A percentile compares a stretch with the other conserved stretches of the same genome.
Evolutionary conservation across 2,888 invertebrate species (phyloP).

Genomic region (Peribatodes rhomboidaria): DNA sequence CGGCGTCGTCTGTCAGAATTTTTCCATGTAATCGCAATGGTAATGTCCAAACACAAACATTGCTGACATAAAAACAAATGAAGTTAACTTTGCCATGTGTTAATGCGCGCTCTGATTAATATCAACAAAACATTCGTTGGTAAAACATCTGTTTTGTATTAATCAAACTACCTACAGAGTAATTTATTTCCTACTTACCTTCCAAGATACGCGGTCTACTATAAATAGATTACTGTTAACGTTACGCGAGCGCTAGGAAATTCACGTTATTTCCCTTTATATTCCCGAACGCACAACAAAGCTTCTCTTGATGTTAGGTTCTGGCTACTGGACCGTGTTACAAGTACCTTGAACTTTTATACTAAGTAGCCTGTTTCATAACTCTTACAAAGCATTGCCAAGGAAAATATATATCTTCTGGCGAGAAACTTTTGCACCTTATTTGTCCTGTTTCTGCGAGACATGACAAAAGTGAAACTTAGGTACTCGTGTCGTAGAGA

Average conservation of each 20-base stretch:
- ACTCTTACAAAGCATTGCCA: conserved; percentile 25
- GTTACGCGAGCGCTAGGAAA: conserved; percentile 22
- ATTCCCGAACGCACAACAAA: conserved; percentile 20
- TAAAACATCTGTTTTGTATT: conserved; percentile 46
- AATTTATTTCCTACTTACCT: conserved; percentile 41
- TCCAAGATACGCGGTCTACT: conserved; percentile 14
- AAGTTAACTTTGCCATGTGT: conserved; percentile 30
- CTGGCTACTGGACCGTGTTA: conserved; percentile 26
- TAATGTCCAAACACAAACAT: conserved; percentile 23
- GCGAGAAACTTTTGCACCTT: conserved; percentile 22
- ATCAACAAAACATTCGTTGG: conserved; percentile 43
- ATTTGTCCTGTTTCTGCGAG: conserved; percentile 13
- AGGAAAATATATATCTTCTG: conserved; percentile 25
- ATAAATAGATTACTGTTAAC: conserved; percentile 27
- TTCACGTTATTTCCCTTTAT: conserved; percentile 20
- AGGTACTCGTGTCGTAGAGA: background rate
- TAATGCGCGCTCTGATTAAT: conserved; percentile 34
- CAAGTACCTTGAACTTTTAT: conserved; percentile 35
- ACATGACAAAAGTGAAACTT: background rate
- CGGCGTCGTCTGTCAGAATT: conserved; percentile 9
- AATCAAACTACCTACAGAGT: conserved; percentile 34
- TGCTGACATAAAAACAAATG: conserved; percentile 31
- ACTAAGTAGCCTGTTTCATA: conserved; percentile 28
- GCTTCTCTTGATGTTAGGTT: conserved; percentile 24
- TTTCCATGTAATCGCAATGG: conserved; percentile 18